Evolutionary conservation across 2,113 vertebrate species (phyloP), one percentile per base, ranked within the genome.

Genomic region (Megaceryle maxima): DNA sequence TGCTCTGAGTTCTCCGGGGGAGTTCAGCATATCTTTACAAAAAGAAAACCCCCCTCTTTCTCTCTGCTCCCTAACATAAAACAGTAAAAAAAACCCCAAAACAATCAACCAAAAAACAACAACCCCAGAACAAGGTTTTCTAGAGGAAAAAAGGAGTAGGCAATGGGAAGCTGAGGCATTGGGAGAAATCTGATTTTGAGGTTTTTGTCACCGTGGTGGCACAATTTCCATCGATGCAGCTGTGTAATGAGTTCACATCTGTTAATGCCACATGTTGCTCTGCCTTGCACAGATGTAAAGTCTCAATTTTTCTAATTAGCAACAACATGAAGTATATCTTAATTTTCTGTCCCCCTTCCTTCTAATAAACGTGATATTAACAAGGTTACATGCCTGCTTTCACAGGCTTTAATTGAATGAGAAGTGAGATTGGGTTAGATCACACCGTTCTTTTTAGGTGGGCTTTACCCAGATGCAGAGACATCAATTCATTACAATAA

Each of bases 241-340:
- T 98, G 98, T 98, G 97, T 98, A 97, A 98, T 97, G 97, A 98
- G 97, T 98, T 97, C 98, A 98, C 98, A 98, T 98, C 98, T 98
- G 98, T 97, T 98, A 95, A 95, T 97, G 96, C 97, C 98, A 98
- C 98, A 98, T 98, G 98, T 98, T 98, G 98, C 97, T 98, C 87
- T 92, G 97, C 46, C 93, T 97, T 92, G 97, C 94, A 93, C 98
- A 98, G 98, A 98, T 98, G 98, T 96, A 98, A 98, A 98, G 97
- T 98, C 98, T 98, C 98, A 98, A 98, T 98, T 98, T 98, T 98
- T 98, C 98, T 98, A 98, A 98, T 98, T 98, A 98, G 98, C 97
- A 98, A 95, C 97, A 98, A 97, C 98, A 98, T 88, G 93, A 98
- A 98, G 98, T 98, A 98, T 98, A 98, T 98, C 98, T 98, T 98